Evolutionary conservation across 2,888 invertebrate genomes (phyloP).

Genomic region (Drosophila mettleri): DNA sequence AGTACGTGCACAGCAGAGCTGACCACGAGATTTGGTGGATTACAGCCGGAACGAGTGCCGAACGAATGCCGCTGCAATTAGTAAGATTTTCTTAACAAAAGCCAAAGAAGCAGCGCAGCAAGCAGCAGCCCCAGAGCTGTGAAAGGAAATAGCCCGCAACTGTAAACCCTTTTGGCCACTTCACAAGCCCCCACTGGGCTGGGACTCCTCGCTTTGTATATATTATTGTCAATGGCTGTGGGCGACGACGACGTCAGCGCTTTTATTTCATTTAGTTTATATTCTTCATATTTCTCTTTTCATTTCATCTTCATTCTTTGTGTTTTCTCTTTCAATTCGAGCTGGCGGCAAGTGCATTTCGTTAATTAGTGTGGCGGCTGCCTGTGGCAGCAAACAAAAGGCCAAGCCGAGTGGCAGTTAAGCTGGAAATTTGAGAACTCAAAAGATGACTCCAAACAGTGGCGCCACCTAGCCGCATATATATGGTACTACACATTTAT

Average conservation of each 20-base stretch:
- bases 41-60: constrained; percentile 18
- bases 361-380: constrained; percentile 63
- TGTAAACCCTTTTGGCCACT: constrained; percentile 21
- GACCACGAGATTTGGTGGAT: constrained; percentile 21
- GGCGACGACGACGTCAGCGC: constrained; percentile 53
- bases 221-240: constrained; percentile 65
- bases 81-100: constrained; percentile 43
- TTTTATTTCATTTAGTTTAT: constrained; percentile 14
- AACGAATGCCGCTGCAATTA: constrained; percentile 69
- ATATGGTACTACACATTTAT: background rate
- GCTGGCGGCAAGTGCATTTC: constrained; percentile 72
- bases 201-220: constrained; percentile 23
- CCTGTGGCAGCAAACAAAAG: constrained; percentile 40
- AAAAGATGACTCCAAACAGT: constrained; percentile 33
- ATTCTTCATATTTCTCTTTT: constrained; percentile 2
- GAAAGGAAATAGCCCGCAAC: constrained; percentile 44
- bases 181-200: background rate
- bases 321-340: constrained; percentile 55
- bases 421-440: constrained; percentile 54
- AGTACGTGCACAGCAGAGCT: constrained; percentile 66
- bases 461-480: constrained; percentile 44
- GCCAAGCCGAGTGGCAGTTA: constrained; percentile 25
- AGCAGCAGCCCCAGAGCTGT: constrained; percentile 26
- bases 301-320: constrained; percentile 31
- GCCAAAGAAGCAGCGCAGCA: constrained; percentile 6